Conservation (phyloP, 2,888 invertebrate genomes). For the Cremastobaeus sp. region DNA sequence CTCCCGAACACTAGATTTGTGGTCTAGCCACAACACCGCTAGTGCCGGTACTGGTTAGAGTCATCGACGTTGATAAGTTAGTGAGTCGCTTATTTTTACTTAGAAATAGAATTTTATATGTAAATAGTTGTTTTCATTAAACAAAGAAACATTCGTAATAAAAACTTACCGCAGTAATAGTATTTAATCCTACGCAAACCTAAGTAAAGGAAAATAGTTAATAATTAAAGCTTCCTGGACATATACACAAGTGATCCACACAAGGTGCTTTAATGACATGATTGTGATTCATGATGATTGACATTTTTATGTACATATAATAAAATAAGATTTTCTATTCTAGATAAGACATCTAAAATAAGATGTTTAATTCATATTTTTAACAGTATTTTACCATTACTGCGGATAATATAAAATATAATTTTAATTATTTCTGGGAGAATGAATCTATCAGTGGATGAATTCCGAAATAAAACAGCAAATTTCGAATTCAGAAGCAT, state of each 20-base stretch:
- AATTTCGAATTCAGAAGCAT: no score
- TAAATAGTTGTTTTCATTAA: background rate
- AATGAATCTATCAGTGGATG: background rate
- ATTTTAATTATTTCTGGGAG: background rate
- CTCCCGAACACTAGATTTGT: no score
- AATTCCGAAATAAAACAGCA: no score
- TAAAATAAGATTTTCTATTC: background rate
- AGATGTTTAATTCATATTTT: background rate
- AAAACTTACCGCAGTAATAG: slow-evolving; percentile 83
- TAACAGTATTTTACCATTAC: slow-evolving; percentile 43
- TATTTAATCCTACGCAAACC: slow-evolving; percentile 84
- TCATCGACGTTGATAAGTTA: no score
- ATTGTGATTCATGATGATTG: slow-evolving; percentile 39
- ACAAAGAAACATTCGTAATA: slow-evolving; percentile 15
- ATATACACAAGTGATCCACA: slow-evolving; percentile 29
- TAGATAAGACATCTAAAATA: background rate
- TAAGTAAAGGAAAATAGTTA: slow-evolving; percentile 73
- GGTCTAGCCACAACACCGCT: no score
- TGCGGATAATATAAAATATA: slow-evolving; percentile 37
- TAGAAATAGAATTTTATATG: no score
- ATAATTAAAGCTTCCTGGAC: slow-evolving; percentile 45
- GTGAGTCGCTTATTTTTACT: no score
- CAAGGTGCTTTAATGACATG: slow-evolving; percentile 48
- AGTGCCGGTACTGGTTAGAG: no score
- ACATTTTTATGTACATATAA: slow-evolving; percentile 6